Percentiles rank a stretch among this genome's conserved stretches.
These are phyloP conservation scores for Catostomus latipinnis DNA, from an alignment of 2,797 vertebrate genomes.

Conservation along the genomic window DNA sequence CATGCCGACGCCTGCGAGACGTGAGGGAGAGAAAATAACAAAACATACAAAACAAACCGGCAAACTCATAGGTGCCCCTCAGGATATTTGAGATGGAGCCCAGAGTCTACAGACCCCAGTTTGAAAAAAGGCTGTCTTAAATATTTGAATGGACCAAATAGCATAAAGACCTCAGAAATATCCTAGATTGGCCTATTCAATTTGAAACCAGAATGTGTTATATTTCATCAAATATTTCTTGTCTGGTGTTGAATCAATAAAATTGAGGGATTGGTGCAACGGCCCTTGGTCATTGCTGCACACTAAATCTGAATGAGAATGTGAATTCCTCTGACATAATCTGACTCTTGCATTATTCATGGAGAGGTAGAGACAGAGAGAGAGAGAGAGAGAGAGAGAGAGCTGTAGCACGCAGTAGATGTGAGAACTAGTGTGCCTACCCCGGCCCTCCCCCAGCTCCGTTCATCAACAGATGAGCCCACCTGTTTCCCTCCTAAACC, in stretches of 20 bases:
- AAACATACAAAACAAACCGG: no score
- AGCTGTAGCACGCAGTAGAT: conserved; percentile 33
- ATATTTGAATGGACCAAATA: background rate
- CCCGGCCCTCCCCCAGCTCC: conserved; percentile 5
- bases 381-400: conserved; percentile 3
- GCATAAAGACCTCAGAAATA: background rate
- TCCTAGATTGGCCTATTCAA: background rate
- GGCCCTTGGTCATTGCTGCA: conserved; percentile 35
- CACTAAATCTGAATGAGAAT: conserved; percentile 61
- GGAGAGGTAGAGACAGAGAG: conserved; percentile 9
- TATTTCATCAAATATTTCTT: background rate
- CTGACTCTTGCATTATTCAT: conserved; percentile 66
- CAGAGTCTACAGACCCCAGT: no score
- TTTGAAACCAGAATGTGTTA: background rate
- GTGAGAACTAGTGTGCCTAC: conserved; percentile 20
- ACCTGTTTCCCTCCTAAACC: conserved; percentile 83
- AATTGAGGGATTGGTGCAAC: background rate
- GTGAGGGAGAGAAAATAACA: no score
- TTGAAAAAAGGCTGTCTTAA: background rate
- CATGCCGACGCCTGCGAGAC: no score
- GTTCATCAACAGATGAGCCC: conserved; percentile 79
- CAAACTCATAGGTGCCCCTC: no score
- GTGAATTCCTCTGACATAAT: conserved; percentile 55
- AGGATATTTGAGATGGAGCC: no score
- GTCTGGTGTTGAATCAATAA: conserved; percentile 17